Base-by-base conservation (phyloP, 2,113 vertebrate species). In the Platichthys stellatus region DNA sequence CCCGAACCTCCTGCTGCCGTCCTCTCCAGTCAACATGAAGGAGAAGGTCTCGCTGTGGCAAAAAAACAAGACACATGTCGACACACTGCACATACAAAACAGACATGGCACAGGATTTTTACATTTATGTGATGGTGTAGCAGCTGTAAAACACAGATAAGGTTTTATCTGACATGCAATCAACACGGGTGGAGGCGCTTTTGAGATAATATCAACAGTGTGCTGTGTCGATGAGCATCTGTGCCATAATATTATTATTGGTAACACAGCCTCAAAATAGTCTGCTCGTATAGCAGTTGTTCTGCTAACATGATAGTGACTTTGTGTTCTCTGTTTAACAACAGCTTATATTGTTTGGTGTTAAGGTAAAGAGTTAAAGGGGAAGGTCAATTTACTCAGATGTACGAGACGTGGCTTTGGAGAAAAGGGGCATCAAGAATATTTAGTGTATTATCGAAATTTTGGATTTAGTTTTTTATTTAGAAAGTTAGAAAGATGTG, bases 11-110 rank as follows among this genome's bases (percentile, higher is more conserved):
- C 98, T 94, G 92, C 98, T 99, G 76, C 97, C 98, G 12, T 99
- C 97, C 92, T 98, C 98, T 76, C 97, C 97, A 24, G 98, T 99
- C 92, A 99, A 93, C 97, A 99, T 98, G 89, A 99, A 99, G 83
- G 98, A 99, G 92, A 99, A 99, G 59, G 98, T 99, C 92, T 99
- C 98, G 76, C 98, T 99, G 93, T 43, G 88, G 94, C 23, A 89
- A 88, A 90, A 82, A 81, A 64, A 82, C 24, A 14, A 4, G 11
- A 26, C 24, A n/a, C 43, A 53, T 8, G 58, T 28, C 15, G 10
- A 58, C 23, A 26, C 1, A 28, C 23, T 57, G 54, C n/a, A 57
- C 54, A 57, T 23, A 23, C 54, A 54, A n/a, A 20, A 23, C 20
- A 49, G 28, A 62, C 14, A 43, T 2, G 69, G 43, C 26, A 35